A percentile compares a stretch with the other conserved stretches of the same genome.
phyloP scores from a whole-genome alignment of 2,113 vertebrate genomes.

The Melierax canorus region DNA sequence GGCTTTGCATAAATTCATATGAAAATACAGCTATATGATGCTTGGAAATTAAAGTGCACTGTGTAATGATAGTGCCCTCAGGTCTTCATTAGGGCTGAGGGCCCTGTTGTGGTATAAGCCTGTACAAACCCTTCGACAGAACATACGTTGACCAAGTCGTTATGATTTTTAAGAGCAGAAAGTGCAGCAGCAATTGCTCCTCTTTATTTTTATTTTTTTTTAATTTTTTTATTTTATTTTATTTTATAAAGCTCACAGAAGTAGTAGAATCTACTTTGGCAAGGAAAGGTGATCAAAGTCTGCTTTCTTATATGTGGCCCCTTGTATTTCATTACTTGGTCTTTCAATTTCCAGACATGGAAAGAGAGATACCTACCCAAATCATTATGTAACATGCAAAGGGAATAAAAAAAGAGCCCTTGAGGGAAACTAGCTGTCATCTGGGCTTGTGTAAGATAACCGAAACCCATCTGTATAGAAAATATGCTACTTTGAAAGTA shows the following conservation, averaged over 20 bases:
- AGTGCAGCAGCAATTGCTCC: background rate
- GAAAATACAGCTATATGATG: background rate
- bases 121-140: background rate
- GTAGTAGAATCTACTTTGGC: background rate
- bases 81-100: background rate
- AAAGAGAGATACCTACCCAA: background rate
- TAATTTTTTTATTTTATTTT: background rate
- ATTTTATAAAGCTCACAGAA: background rate
- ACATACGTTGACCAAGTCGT: accelerated
- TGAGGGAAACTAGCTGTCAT: background rate
- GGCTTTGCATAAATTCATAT: background rate
- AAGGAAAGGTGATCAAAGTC: background rate
- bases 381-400: background rate
- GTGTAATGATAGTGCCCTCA: background rate
- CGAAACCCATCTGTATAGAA: background rate
- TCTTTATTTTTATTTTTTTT: background rate
- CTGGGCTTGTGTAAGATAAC: background rate
- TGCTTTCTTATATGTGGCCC: background rate
- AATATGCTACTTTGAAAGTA: background rate
- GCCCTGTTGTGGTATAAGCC: background rate
- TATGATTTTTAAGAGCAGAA: background rate
- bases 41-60: slow-evolving; percentile 4
- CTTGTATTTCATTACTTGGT: background rate
- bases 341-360: background rate
- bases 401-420: background rate